Base-by-base conservation (phyloP, 1,140 invertebrate species). In the Brevipalpus yothersi region DNA sequence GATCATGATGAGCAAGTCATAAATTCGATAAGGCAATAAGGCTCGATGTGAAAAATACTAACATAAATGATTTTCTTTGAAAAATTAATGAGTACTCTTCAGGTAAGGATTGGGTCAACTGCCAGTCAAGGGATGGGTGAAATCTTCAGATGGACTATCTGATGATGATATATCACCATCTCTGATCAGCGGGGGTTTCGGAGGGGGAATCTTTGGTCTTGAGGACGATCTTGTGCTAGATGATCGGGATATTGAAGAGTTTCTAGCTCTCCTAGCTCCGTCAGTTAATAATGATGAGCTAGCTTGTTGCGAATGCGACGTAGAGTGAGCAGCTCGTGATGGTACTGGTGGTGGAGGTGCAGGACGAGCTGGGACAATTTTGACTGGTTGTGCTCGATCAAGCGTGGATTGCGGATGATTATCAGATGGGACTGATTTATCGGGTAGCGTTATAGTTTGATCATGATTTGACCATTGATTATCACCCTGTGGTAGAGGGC, bases 401-500 rank as follows among this genome's bases (percentile, higher is more conserved):
- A 7, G 12, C 8, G 49, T 2, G 5, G 49, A 9, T 3, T 13
- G n/a, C 3, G 49, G 1, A 12, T 7, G 21, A 51, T n/a, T 13
- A 10, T n/a, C n/a, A 19, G n/a, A 15, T 1, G 49, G 10, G 8
- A 19, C 21, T 19, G 49, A 19, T 13, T n/a, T n/a, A 13, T 10
- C 12, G 8, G 49, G 12, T 8, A 19, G n/a, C n/a, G 49, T 2
- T 17, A 7, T 17, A 8, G 8, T 8, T 51, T 19, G n/a, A 13
- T 45, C n/a, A 15, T 3, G 43, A 15, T 45, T 19, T 9, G 21
- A 7, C n/a, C 21, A 19, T n/a, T 13, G 9, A 55, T 13, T 39
- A 15, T 21, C 15, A 55, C 76, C 77, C 1, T 76, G 71, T 63
- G 77, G 71, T 0, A 65, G 73, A 72, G 3, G 71, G 69, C 5